Evolutionary conservation across 2,888 invertebrate species (phyloP), one percentile per base, ranked within the genome.

Genomic region (Hirtodrosophila duncani): DNA sequence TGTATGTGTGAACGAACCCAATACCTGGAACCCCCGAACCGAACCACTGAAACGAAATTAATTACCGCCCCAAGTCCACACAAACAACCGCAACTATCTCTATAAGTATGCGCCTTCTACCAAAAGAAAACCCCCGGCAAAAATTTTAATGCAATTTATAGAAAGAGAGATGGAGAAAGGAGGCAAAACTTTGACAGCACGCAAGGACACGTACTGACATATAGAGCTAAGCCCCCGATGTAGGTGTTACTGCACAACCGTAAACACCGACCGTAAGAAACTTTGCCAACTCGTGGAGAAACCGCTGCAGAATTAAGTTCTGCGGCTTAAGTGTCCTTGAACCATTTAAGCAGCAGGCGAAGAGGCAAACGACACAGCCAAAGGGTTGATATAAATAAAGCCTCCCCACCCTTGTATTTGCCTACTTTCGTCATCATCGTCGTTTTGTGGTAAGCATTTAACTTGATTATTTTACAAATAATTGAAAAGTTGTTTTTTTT

Each of bases 401-500:
- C 33, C 45, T 24, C 13, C 14, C 29, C 43, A 13, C 14, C 42
- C 5, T 9, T 7, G 17, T 10, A 3, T 18, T 36, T 23, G 18
- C 11, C 31, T 21, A 10, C 9, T 21, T 9, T 30, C n/a, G 29
- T 24, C 17, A 27, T 27, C 10, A n/a, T 11, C 14, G 37, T 30
- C 33, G 31, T 11, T 46, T 63, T 81, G 75, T 45, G 74, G 81
- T 67, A 56, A n/a, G 57, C 56, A 74, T 63, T 74, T 74, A 74
- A 75, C 75, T 79, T 75, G 79, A 75, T 75, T 81, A 75, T 81
- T 81, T 75, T 75, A 37, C 67, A 79, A 81, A 81, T 75, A 75
- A 75, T 81, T 75, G 74, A 75, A 75, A 81, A 81, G 81, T 75
- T 75, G 59, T 30, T 42, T 30, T 57, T 29, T 37, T 42, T 30